Evolutionary conservation across 2,113 vertebrate genomes (phyloP).

Genomic region (Strix aluco): DNA sequence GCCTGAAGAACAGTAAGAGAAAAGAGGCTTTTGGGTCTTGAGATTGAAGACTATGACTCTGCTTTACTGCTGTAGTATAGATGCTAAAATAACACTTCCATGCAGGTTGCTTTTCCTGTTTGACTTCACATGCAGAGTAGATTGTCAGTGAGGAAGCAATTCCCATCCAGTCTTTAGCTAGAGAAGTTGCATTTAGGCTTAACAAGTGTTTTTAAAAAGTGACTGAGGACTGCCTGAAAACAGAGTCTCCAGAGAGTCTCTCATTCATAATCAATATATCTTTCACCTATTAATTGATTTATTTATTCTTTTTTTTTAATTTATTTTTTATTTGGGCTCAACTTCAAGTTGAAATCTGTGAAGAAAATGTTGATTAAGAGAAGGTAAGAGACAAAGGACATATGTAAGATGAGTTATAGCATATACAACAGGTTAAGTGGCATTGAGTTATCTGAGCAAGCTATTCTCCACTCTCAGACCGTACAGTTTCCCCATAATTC

Average conservation of each 20-base stretch:
- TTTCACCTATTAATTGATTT: not conserved
- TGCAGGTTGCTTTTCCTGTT: not conserved
- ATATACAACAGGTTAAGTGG: not conserved
- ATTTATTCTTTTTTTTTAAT: not conserved
- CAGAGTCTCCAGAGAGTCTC: not conserved
- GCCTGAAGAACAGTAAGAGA: not conserved
- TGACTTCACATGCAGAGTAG: not conserved
- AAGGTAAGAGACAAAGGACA: not conserved
- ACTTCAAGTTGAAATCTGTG: not conserved
- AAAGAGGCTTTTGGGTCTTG: not conserved
- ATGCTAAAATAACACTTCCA: not conserved
- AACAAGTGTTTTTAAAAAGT: not conserved
- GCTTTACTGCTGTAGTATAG: not conserved
- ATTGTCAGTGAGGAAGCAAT: not conserved
- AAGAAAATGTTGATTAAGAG: not conserved
- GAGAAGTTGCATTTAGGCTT: not conserved
- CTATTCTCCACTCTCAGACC: not conserved
- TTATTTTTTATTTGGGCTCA: not conserved
- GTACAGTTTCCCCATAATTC: not conserved
- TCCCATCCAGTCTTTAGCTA: not conserved
- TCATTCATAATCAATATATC: not conserved
- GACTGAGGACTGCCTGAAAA: not conserved
- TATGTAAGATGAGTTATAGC: not conserved
- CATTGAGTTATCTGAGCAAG: not conserved
- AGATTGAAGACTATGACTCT: not conserved